Base-by-base conservation (phyloP, 1,140 invertebrate species). In the Spodoptera frugiperda region DNA sequence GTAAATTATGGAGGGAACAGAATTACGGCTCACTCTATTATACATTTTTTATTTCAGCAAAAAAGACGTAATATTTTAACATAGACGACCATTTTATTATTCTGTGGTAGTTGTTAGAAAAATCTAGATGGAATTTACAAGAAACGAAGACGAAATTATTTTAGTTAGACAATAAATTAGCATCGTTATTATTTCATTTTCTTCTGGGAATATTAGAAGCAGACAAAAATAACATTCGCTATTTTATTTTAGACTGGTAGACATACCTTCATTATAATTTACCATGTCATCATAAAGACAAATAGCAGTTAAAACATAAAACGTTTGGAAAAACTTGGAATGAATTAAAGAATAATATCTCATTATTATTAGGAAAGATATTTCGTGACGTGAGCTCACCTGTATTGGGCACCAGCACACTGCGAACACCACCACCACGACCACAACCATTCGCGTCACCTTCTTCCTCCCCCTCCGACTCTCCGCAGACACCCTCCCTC, bases 401-500 rank as follows among this genome's bases (percentile, higher is more conserved):
- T 99, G 98, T 86, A 99, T 98, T 1, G 98, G 98, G 83, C 97
- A 96, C 99, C 99, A 99, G 93, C 98, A 99, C 46, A 99, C 95
- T 10, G 98, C 98, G 91, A 99, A 99, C 39, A 98, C 98, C 19
- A 98, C 96, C 0, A 99, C 98, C 14, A 99, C 98, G 19, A 98
- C 97, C 48, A 99, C 96, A 8, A 99, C 98, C 96, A 99, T 97
- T 77, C 98, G 95, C 0, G 98, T 99, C 0, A 99, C 98, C 77
- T 98, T 95, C 90, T 97, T 97, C 92, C 98, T 98, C 33, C 98
- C 97, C 81, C 98, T 95, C 57, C 98, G 94, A 79, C 95, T 95
- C 82, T 96, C 95, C 2, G 95, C 95, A n/a, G 95, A 96, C 51
- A 95, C 94, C 74, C 95, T 96, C 8, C 96, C 96, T 19, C 96